These are phyloP conservation scores for Apis florea DNA, from an alignment of 1,140 invertebrate genomes.

Conservation along the genomic window DNA sequence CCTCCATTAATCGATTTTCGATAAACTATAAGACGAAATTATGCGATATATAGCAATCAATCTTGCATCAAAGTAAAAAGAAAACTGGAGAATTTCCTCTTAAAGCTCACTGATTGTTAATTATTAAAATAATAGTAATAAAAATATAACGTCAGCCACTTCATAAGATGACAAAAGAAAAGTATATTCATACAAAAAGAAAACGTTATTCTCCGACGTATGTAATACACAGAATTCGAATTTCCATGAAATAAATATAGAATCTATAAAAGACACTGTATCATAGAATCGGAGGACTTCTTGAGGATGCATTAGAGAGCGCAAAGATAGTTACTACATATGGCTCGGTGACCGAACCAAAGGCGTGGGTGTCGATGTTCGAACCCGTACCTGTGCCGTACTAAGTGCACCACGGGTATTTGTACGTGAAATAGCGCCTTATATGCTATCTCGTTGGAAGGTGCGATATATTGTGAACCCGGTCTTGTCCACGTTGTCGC, in stretches of 20 bases:
- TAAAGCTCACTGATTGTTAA: too few relatives aligned
- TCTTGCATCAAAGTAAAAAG: background rate
- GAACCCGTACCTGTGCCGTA: conserved; percentile 42
- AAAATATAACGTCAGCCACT: too few relatives aligned
- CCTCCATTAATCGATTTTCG: background rate
- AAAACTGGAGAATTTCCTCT: too few relatives aligned
- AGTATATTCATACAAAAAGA: too few relatives aligned
- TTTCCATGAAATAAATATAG: conserved; percentile 29
- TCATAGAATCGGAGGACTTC: background rate
- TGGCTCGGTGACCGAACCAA: conserved; percentile 52
- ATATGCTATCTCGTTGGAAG: conserved; percentile 61
- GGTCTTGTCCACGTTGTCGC: conserved; percentile 59
- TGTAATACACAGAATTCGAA: conserved; percentile 26
- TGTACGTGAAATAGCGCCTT: conserved; percentile 64
- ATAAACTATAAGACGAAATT: background rate
- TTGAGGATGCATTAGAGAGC: conserved; percentile 7
- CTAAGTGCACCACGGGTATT: conserved; percentile 57
- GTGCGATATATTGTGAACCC: conserved; percentile 57
- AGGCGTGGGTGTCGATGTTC: conserved; percentile 64
- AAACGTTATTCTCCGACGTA: conserved; percentile 15
- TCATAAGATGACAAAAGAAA: too few relatives aligned
- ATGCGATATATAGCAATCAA: background rate
- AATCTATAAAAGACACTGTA: conserved; percentile 20
- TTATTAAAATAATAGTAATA: too few relatives aligned
- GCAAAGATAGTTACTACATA: conserved; percentile 61